A percentile compares a stretch with the other conserved stretches of the same genome.
These are phyloP conservation scores for Lasiommata megera DNA, from an alignment of 2,888 invertebrate species.

Conservation along the genomic window DNA sequence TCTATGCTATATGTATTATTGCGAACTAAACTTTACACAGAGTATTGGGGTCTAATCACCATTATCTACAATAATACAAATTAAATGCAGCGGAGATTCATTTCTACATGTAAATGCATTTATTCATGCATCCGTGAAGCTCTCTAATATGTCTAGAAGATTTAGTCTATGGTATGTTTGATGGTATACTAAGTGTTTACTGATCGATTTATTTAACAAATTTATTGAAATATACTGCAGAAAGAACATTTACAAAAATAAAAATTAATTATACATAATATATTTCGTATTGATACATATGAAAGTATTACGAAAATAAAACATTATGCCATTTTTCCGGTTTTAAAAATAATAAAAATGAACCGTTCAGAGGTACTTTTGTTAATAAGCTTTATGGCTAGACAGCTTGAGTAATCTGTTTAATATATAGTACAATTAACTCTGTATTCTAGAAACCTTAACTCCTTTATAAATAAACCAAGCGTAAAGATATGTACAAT, in stretches of 20 bases:
- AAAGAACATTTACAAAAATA: neutral
- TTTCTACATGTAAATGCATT: slow-evolving; percentile 61
- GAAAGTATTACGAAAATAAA: too few species aligned
- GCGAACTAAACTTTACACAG: slow-evolving; percentile 46
- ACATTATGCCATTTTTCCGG: neutral
- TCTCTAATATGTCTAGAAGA: slow-evolving; percentile 67
- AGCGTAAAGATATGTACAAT: slow-evolving; percentile 82
- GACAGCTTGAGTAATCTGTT: slow-evolving; percentile 30
- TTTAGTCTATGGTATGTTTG: slow-evolving; percentile 57
- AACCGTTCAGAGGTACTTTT: slow-evolving; percentile 22
- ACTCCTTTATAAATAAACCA: slow-evolving; percentile 76
- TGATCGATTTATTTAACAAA: slow-evolving; percentile 15
- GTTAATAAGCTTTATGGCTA: slow-evolving; percentile 28
- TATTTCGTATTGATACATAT: neutral
- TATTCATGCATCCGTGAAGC: slow-evolving; percentile 49
- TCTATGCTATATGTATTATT: slow-evolving; percentile 16
- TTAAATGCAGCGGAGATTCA: slow-evolving; percentile 66
- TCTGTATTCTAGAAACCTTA: slow-evolving; percentile 59
- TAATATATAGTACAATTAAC: slow-evolving; percentile 51
- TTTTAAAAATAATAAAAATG: neutral
- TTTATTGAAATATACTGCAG: neutral
- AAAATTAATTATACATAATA: neutral
- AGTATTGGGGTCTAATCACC: slow-evolving; percentile 57
- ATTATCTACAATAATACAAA: slow-evolving; percentile 68
- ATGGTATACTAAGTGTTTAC: slow-evolving; percentile 22